These are phyloP conservation scores for Crotalus horridus DNA, from an alignment of 2,113 vertebrate genomes.

Conservation along the genomic window DNA sequence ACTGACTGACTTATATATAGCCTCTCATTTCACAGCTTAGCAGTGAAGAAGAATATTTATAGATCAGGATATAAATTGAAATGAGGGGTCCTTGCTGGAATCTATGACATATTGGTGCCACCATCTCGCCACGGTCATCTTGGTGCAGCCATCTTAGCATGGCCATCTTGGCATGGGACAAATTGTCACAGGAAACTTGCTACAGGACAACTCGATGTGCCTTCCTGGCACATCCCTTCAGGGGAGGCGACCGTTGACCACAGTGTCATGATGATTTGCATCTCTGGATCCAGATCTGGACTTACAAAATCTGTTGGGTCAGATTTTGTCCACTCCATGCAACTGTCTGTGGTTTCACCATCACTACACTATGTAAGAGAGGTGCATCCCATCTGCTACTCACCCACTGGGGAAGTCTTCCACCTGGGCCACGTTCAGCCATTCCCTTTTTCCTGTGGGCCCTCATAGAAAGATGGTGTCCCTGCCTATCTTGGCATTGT, in stretches of 20 bases:
- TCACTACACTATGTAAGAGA: too few relatives aligned
- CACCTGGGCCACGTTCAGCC: too few relatives aligned
- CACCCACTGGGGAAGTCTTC: too few relatives aligned
- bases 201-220: neutral
- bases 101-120: neutral
- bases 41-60: neutral
- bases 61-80: neutral
- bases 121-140: neutral
- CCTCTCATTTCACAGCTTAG: neutral
- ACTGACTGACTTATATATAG: neutral
- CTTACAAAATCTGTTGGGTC: neutral
- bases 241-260: neutral
- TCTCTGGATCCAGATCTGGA: neutral
- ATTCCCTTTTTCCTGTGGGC: too few relatives aligned
- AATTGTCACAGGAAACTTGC: neutral
- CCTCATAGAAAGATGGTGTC: too few relatives aligned
- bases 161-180: neutral
- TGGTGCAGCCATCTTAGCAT: neutral
- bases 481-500: too few relatives aligned
- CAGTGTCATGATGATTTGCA: neutral
- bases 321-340: neutral
- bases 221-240: neutral
- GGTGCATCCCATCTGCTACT: too few relatives aligned
- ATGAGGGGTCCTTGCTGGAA: neutral
- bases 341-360: neutral